phyloP scores from a whole-genome alignment of 1,140 invertebrate genomes.

The Trissolcus basalis region DNA sequence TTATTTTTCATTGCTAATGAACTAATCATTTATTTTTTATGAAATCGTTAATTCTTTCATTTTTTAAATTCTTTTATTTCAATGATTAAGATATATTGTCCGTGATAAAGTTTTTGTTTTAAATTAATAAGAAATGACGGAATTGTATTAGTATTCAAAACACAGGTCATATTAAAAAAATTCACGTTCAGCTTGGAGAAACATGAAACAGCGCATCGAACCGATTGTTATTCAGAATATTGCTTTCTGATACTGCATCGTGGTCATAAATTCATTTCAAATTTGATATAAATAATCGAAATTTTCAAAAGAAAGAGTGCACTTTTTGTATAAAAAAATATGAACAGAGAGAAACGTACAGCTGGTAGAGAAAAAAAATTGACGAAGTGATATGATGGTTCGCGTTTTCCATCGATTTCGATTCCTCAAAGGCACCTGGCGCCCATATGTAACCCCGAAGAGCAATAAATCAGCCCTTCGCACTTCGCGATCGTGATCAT shows the following conservation, averaged over 20 bases:
- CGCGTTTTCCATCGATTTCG: constrained; percentile 56
- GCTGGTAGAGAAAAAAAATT: constrained; percentile 50
- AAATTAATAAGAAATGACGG: background rate
- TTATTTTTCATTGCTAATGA: too few relatives aligned
- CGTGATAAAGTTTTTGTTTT: too few relatives aligned
- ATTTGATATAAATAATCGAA: constrained; percentile 55
- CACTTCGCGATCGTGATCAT: constrained; percentile 54
- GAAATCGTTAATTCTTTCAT: too few relatives aligned
- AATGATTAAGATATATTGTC: too few relatives aligned
- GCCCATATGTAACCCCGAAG: constrained; percentile 53
- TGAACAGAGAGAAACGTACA: constrained; percentile 9
- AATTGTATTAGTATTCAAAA: background rate
- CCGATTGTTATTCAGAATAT: constrained; percentile 44
- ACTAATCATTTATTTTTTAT: too few relatives aligned
- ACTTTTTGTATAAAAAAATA: too few relatives aligned
- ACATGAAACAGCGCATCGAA: constrained; percentile 1
- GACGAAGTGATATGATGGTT: constrained; percentile 39
- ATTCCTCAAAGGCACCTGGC: constrained; percentile 61
- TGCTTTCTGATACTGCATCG: constrained; percentile 28
- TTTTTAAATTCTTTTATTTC: too few relatives aligned
- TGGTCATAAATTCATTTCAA: constrained; percentile 46
- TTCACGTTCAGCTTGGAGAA: background rate
- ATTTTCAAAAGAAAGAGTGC: constrained; percentile 4
- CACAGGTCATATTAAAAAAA: background rate
- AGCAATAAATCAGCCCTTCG: constrained; percentile 53